phyloP scores from a whole-genome alignment of 30 jellyfish, hydroid and myxozoan species.

The Clytia hemisphaerica region DNA sequence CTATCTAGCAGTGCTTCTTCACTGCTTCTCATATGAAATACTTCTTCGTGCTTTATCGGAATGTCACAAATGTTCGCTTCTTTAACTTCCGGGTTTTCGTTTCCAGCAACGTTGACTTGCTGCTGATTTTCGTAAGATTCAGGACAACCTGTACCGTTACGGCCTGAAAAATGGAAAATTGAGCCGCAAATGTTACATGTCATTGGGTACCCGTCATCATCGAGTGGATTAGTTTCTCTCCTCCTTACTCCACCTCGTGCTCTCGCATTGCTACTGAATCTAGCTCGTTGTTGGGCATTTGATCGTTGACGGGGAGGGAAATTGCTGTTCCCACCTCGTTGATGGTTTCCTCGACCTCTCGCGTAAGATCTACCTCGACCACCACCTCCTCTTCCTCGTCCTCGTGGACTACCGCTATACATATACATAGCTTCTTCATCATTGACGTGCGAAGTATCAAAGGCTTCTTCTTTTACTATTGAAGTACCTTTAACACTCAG shows the following conservation, averaged over 20 bases:
- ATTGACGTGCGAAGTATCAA: conserved; percentile 1
- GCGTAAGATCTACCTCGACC: conserved; percentile 6
- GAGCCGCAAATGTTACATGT: conserved; percentile 12
- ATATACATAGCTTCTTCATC: neutral
- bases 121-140: conserved; percentile 8
- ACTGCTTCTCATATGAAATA: conserved; percentile 21
- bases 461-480: neutral
- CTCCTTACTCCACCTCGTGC: neutral
- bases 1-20: conserved; percentile 18
- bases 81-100: neutral
- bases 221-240: conserved; percentile 22
- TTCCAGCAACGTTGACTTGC: neutral
- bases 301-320: neutral
- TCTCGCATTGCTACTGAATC: conserved; percentile 16
- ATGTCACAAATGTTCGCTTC: conserved; percentile 11
- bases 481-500: neutral
- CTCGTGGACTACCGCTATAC: neutral
- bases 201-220: conserved; percentile 24
- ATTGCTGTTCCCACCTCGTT: conserved; percentile 1
- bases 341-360: neutral
- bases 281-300: conserved; percentile 8
- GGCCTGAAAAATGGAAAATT: conserved; percentile 16
- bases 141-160: too few relatives aligned
- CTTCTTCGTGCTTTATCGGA: conserved; percentile 6
- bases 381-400: conserved; percentile 1